phyloP scores from a whole-genome alignment of 2,113 vertebrate species.

The Bos javanicus region DNA sequence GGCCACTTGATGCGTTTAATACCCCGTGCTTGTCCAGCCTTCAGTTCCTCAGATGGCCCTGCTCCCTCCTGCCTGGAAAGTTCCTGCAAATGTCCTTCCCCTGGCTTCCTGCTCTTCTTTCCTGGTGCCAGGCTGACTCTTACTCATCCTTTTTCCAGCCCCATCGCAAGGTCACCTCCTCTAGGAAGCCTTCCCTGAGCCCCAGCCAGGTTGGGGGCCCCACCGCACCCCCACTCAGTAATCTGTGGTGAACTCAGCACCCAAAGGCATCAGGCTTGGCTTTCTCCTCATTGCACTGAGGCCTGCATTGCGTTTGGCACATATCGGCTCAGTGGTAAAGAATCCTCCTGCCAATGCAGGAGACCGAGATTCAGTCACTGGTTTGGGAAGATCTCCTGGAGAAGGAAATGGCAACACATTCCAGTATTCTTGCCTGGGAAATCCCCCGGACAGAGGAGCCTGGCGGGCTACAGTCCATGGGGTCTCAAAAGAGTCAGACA shows the following conservation, averaged over 20 bases:
- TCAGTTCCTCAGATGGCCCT: background rate
- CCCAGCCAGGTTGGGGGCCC: too few species aligned
- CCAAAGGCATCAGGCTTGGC: background rate
- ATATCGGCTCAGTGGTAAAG: background rate
- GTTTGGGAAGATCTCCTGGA: background rate
- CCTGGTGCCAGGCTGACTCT: background rate
- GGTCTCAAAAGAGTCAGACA: background rate
- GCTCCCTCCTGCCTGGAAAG: background rate
- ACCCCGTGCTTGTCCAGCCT: background rate
- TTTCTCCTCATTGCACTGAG: background rate
- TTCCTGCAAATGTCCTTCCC: background rate
- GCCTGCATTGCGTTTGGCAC: accelerated
- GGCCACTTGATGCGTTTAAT: background rate
- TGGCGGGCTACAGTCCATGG: background rate
- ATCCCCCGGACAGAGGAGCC: background rate
- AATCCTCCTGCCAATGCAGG: background rate
- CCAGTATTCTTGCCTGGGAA: background rate
- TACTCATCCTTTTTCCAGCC: background rate
- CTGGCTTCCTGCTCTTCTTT: background rate
- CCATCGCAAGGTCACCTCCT: background rate
- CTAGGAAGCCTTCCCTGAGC: background rate
- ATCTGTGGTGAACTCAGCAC: background rate
- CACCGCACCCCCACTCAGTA: background rate
- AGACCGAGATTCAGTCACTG: background rate
- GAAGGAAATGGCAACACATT: background rate